These are phyloP conservation scores for Drosophila insularis DNA, from an alignment of 1,140 invertebrate species.

Conservation along the genomic window DNA sequence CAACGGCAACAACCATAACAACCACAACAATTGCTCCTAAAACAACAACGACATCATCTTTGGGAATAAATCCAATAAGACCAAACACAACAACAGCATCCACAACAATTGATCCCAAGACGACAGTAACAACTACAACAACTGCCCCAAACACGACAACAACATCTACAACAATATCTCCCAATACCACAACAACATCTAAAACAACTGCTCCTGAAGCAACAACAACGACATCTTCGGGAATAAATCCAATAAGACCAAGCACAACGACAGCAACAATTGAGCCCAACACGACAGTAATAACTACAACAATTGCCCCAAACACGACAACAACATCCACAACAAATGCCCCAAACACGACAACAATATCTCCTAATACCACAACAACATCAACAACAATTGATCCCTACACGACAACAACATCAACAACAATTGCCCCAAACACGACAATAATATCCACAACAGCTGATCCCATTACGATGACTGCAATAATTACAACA, in stretches of 20 bases:
- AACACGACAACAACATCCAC: background rate
- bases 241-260: background rate
- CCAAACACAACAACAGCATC: conserved; percentile 5
- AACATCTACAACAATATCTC: background rate
- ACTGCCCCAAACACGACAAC: background rate
- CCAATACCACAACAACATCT: background rate
- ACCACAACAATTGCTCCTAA: background rate
- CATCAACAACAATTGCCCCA: background rate
- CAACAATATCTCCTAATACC: background rate
- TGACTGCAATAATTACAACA: too few species aligned
- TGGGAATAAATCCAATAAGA: background rate
- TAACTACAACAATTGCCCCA: background rate
- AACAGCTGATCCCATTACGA: background rate
- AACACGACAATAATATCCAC: background rate
- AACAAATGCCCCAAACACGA: background rate
- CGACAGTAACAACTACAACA: background rate
- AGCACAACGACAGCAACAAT: background rate
- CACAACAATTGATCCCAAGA: background rate
- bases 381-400: background rate
- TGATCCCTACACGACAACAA: background rate
- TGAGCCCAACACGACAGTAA: background rate
- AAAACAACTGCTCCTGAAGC: background rate
- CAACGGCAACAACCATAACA: background rate
- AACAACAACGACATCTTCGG: background rate
- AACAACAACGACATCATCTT: background rate